Base-by-base conservation (phyloP, 2,888 invertebrate genomes). In the Drosophila limbata region DNA sequence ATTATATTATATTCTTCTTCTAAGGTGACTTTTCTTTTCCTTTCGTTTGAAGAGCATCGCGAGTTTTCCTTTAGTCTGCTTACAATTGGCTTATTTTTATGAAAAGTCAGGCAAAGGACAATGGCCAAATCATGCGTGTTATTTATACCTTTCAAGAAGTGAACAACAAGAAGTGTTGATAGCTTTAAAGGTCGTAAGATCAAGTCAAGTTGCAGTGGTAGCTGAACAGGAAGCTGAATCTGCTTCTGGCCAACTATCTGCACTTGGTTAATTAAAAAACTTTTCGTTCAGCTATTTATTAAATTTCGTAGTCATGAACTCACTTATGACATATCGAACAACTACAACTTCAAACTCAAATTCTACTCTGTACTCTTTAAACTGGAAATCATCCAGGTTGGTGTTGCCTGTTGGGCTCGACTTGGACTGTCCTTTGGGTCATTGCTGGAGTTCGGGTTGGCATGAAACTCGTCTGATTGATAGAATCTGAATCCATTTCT, bases 181-280 rank as follows among this genome's bases (percentile, higher is more conserved):
- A 69, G 70, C 53, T 73, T 47, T 8, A 47, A 31, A 63, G 64
- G 65, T 39, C 44, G 17, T 44, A 57, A 60, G 44, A 42, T 45
- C 48, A 63, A 69, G 57, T 61, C 53, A 68, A 64, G 68, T 67
- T 69, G 70, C 64, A 53, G 48, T 60, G 17, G 28, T 33, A 8
- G 25, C n/a, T 28, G 11, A 21, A 21, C 21, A n/a, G 17, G 44
- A 21, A 44, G 13, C 8, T 44, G 25, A 33, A 19, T 61, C 25
- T 42, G 33, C 42, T 25, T 5, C 21, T 10, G 15, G 33, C 48
- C 52, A 60, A 47, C 50, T 70, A 59, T 11, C 40, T 45, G 64
- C 66, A 66, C 48, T 71, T 39, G 73, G 60, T 89, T 87, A 85
- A 89, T 85, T 89, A 87, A 87, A 89, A 89, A 89, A 84, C 78